These are phyloP conservation scores for Benitochromis conjunctus DNA, from an alignment of 2,113 vertebrate genomes.

Conservation along the genomic window DNA sequence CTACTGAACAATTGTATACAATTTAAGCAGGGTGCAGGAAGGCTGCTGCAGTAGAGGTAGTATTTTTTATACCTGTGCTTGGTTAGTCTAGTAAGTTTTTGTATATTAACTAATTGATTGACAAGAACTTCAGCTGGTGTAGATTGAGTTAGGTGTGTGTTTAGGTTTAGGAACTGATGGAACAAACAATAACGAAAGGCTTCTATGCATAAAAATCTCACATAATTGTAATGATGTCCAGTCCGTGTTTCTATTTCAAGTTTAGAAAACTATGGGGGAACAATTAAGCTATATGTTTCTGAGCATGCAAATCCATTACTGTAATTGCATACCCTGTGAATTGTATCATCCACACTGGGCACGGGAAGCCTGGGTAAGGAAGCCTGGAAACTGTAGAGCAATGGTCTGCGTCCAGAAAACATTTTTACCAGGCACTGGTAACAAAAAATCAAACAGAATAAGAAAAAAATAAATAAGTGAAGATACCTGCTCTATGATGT, in stretches of 20 bases:
- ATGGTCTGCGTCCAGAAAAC: slow-evolving; percentile 82
- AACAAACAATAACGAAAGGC: not conserved
- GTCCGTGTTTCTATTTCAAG: not conserved
- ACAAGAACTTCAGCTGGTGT: not conserved
- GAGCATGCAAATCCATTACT: not conserved
- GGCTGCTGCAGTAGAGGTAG: not conserved
- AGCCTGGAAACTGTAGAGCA: slow-evolving; percentile 94
- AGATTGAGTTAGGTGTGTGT: not conserved
- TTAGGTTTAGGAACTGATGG: not conserved
- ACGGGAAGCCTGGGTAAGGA: slow-evolving; percentile 88
- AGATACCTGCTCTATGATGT: accelerated
- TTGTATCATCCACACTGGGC: slow-evolving; percentile 82
- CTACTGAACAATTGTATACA: not conserved
- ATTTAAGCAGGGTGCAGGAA: not conserved
- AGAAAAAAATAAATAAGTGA: not conserved
- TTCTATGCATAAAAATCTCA: not conserved
- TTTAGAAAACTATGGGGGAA: not conserved
- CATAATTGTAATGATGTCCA: not conserved
- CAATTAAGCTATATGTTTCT: not conserved
- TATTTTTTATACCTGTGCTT: not conserved
- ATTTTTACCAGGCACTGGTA: slow-evolving; percentile 78
- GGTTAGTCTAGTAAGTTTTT: not conserved
- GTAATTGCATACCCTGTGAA: slow-evolving; percentile 76
- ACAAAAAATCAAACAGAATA: not conserved
- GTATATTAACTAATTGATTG: not conserved